phyloP scores from a whole-genome alignment of 2,113 vertebrate genomes.

The Eulemur rufifrons region DNA sequence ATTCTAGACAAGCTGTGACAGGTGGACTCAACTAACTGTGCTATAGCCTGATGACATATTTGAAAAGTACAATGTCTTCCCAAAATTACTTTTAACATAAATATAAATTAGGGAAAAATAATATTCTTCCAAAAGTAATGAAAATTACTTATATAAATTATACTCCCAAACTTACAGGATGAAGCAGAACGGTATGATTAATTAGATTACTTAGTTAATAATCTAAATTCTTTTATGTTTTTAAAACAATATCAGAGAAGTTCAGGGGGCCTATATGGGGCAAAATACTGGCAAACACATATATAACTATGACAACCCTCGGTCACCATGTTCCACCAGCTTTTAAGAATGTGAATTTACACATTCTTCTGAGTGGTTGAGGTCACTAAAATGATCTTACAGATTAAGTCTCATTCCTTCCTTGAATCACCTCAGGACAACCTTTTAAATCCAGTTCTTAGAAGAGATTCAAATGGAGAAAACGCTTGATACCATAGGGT shows the following conservation, averaged over 20 bases:
- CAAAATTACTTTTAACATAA: constrained; percentile 47
- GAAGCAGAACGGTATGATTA: background rate
- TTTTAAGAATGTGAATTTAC: background rate
- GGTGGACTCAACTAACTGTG: constrained; percentile 38
- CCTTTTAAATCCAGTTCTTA: background rate
- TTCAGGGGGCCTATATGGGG: background rate
- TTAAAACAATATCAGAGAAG: background rate
- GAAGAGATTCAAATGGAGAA: background rate
- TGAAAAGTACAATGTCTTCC: background rate
- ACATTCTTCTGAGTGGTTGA: background rate
- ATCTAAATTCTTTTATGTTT: background rate
- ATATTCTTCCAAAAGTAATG: background rate
- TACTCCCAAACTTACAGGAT: background rate
- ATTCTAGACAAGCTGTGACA: constrained; percentile 52
- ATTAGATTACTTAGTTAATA: background rate
- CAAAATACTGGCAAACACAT: background rate
- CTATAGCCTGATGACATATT: background rate
- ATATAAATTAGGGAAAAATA: background rate
- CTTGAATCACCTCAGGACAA: background rate
- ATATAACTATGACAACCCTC: background rate
- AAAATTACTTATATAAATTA: background rate
- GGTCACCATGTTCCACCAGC: background rate
- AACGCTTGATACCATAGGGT: background rate
- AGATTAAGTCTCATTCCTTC: background rate
- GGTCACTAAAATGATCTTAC: background rate